Conservation (phyloP, 2,797 vertebrate genomes). For the Margarornis squamiger region DNA sequence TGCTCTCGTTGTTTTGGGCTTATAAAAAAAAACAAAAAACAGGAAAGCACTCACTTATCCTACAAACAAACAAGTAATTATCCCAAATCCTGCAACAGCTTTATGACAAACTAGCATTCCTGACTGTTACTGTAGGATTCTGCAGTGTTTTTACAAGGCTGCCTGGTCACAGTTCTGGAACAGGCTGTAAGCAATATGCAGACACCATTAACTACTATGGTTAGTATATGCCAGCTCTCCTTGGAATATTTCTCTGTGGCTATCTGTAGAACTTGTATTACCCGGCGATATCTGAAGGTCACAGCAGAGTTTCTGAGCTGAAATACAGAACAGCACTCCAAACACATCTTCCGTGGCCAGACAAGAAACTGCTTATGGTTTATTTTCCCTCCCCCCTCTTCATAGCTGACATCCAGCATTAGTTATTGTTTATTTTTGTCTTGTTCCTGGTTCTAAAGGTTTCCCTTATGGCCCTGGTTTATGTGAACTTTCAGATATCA, state of each 20-base stretch:
- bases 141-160: background rate
- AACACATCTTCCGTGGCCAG: conserved; percentile 60
- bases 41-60: background rate
- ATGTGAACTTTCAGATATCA: conserved; percentile 79
- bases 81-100: conserved; percentile 23
- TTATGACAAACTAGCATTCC: conserved; percentile 23
- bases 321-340: conserved; percentile 68
- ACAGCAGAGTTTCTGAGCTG: conserved; percentile 55
- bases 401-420: conserved; percentile 58
- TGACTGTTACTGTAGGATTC: conserved; percentile 1
- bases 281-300: conserved; percentile 63
- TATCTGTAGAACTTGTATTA: conserved; percentile 57
- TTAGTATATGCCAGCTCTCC: background rate
- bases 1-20: background rate
- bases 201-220: conserved; percentile 34
- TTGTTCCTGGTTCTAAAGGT: conserved; percentile 67
- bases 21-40: background rate
- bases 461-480: conserved; percentile 46
- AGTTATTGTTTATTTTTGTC: conserved; percentile 70
- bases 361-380: conserved; percentile 61
- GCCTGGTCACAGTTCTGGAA: conserved; percentile 5
- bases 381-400: conserved; percentile 55
- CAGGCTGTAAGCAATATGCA: background rate
- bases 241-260: conserved; percentile 53
- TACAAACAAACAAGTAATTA: conserved; percentile 33